Conservation (phyloP, 2,797 vertebrate genomes). For the Esox lucius region DNA sequence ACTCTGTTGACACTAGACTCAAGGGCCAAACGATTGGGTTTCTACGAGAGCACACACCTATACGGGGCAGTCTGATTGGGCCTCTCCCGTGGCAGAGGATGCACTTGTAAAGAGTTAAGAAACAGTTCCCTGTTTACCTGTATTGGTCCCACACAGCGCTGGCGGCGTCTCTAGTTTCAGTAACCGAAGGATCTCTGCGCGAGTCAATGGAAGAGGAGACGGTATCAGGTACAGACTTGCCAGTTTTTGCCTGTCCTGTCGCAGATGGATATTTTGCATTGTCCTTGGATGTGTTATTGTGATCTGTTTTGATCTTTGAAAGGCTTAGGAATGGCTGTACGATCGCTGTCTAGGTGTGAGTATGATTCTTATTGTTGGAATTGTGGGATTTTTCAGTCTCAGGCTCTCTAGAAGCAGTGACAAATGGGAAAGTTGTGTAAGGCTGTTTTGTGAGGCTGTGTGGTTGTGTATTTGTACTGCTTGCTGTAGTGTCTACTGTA, state of each 20-base stretch:
- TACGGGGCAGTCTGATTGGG: constrained; percentile 54
- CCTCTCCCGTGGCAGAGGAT: constrained; percentile 37
- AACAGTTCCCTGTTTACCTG: not conserved
- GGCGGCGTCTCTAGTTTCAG: constrained; percentile 35
- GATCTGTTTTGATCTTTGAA: constrained; percentile 11
- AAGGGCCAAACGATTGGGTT: constrained; percentile 54
- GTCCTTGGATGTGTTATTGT: not conserved
- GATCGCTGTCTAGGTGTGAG: constrained; percentile 54
- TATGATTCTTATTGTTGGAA: constrained; percentile 28
- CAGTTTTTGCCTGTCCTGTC: not conserved
- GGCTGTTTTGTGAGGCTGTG: not conserved
- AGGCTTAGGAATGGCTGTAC: constrained; percentile 56
- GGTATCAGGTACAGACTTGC: not conserved
- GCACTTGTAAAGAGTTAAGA: constrained; percentile 44
- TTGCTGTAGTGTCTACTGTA: not conserved
- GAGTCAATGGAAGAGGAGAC: constrained; percentile 5
- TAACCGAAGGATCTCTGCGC: constrained; percentile 35
- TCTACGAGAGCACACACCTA: constrained; percentile 54
- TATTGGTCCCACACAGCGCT: constrained; percentile 23
- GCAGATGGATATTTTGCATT: constrained; percentile 14
- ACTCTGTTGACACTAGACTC: constrained; percentile 33
- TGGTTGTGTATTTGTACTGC: not conserved
- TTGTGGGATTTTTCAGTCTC: not conserved
- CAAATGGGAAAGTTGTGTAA: not conserved
- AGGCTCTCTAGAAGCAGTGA: not conserved